Evolutionary conservation across 1,140 invertebrate genomes (phyloP).

Genomic region (Archivesica marissinica): DNA sequence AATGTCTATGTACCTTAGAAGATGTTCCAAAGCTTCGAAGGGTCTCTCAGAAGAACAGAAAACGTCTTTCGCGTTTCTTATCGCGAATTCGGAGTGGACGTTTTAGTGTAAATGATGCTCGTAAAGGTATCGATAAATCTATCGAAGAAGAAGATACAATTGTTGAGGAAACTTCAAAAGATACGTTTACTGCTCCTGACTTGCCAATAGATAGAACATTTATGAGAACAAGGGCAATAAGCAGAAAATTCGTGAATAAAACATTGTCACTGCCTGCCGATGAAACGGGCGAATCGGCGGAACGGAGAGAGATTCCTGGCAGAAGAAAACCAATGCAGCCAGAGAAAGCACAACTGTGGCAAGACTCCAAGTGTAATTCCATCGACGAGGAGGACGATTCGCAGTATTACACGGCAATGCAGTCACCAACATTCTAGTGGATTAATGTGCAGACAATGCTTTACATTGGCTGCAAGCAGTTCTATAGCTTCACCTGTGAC

Average conservation of each 20-base stretch:
- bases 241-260: constrained; percentile 5
- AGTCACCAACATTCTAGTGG: constrained; percentile 14
- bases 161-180: constrained; percentile 15
- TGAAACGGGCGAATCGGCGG: neutral
- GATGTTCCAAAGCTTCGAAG: constrained; percentile 64
- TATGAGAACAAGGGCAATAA: neutral
- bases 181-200: neutral
- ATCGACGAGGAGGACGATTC: constrained; percentile 64
- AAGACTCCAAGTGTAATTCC: constrained; percentile 64
- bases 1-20: constrained; percentile 61
- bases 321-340: constrained; percentile 25
- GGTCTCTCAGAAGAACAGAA: constrained; percentile 67
- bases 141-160: neutral
- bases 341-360: constrained; percentile 54
- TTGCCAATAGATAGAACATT: neutral
- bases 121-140: constrained; percentile 53
- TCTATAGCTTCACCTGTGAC: no score
- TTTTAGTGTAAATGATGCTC: constrained; percentile 55
- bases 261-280: constrained; percentile 53
- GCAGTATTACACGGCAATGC: constrained; percentile 56
- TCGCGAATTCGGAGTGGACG: constrained; percentile 56
- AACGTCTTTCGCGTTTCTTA: constrained; percentile 61
- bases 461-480: no score
- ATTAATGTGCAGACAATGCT: no score
- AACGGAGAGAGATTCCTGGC: constrained; percentile 25